phyloP scores from a whole-genome alignment of 2,888 invertebrate species.

The Gibbula magus region DNA sequence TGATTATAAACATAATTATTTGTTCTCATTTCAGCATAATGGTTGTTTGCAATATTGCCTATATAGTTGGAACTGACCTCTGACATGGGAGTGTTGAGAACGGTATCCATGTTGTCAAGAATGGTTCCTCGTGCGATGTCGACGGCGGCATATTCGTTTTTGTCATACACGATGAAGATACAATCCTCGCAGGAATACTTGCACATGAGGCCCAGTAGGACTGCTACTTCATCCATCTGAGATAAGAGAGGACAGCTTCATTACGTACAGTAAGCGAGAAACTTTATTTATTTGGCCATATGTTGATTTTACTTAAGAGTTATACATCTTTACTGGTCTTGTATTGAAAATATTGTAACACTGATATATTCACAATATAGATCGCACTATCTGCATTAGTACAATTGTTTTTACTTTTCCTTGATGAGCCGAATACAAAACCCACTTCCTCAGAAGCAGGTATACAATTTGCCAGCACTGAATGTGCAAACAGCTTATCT shows the following conservation, averaged over 20 bases:
- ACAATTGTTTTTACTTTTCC: no score
- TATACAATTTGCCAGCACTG: no score
- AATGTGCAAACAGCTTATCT: no score
- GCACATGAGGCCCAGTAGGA: conserved; percentile 76
- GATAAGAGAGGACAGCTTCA: conserved; percentile 20
- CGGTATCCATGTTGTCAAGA: conserved; percentile 71
- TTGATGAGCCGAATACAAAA: no score
- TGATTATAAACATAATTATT: neutral
- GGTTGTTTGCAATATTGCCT: neutral
- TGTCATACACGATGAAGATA: conserved; percentile 65
- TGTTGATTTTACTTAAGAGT: no score
- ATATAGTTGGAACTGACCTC: neutral
- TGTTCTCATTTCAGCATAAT: neutral
- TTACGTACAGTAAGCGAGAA: no score
- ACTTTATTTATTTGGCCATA: no score
- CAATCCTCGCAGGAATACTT: conserved; percentile 75
- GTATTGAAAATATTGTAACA: no score
- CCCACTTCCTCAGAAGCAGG: no score
- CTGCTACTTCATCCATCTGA: conserved; percentile 71
- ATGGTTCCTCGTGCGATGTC: conserved; percentile 74
- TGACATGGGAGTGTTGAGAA: conserved; percentile 42
- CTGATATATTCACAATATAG: no score
- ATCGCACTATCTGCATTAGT: no score
- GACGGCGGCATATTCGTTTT: conserved; percentile 70
- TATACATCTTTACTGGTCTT: no score